A percentile compares a stretch with the other conserved stretches of the same genome.
Conservation (phyloP, 2,113 vertebrate genomes). For the Muntiacus muntjak region DNA sequence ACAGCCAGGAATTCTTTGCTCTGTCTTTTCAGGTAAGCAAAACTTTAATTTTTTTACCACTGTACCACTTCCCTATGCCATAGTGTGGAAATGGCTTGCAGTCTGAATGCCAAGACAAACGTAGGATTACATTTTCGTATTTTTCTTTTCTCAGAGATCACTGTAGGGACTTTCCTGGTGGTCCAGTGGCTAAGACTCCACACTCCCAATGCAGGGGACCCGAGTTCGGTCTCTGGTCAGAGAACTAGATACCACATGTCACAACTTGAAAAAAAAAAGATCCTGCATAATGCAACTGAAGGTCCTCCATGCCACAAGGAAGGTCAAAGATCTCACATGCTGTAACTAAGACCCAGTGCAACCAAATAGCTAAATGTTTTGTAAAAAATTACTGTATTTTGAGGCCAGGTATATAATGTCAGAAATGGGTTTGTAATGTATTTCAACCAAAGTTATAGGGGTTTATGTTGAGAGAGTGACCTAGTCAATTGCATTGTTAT, state of each 20-base stretch:
- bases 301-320: not conserved
- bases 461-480: not conserved
- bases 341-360: rapidly evolving
- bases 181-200: not conserved
- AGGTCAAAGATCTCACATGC: not conserved
- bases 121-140: not conserved
- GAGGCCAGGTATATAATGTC: not conserved
- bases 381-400: not conserved
- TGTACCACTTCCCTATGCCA: not conserved
- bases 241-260: not conserved
- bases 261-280: not conserved
- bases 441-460: not conserved
- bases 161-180: not conserved
- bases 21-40: not conserved
- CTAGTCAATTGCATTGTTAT: not conserved
- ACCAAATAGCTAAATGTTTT: not conserved
- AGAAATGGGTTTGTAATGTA: not conserved
- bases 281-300: not conserved
- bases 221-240: not conserved
- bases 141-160: not conserved
- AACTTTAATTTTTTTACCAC: not conserved
- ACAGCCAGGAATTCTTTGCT: not conserved
- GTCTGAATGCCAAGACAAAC: not conserved
- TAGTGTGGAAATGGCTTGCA: not conserved
- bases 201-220: not conserved